A percentile compares a stretch with the other conserved stretches of the same genome.
These are phyloP conservation scores for Elaphurus davidianus DNA, from an alignment of 2,113 vertebrate genomes.

Conservation along the genomic window DNA sequence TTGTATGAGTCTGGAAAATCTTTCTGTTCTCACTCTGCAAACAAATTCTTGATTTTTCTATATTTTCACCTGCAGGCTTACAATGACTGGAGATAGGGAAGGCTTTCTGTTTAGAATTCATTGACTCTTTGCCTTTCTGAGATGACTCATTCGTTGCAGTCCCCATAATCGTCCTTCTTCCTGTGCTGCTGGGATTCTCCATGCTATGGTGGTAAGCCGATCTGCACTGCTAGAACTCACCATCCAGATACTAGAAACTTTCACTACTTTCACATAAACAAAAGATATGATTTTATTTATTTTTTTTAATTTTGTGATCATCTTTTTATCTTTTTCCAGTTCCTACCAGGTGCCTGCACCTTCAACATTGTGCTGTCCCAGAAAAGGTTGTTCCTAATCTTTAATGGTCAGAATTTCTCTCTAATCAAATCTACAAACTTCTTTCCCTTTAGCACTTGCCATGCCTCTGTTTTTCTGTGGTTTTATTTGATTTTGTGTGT, in stretches of 20 bases:
- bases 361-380: not conserved
- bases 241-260: not conserved
- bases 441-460: not conserved
- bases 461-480: not conserved
- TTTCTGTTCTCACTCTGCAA: not conserved
- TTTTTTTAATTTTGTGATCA: not conserved
- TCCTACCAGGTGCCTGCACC: not conserved
- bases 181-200: not conserved
- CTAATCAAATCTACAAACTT: not conserved
- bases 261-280: not conserved
- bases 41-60: not conserved
- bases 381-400: not conserved
- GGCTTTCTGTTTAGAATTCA: not conserved
- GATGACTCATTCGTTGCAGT: not conserved
- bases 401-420: not conserved
- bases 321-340: not conserved
- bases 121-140: not conserved
- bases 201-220: accelerated
- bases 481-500: not conserved
- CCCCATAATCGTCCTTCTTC: not conserved
- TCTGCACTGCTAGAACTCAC: not conserved
- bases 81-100: not conserved
- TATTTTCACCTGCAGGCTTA: not conserved
- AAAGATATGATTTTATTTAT: not conserved
- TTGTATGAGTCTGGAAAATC: not conserved